Evolutionary conservation across 1,140 invertebrate genomes (phyloP), one percentile per base, ranked within the genome.

Genomic region (Pseudomyrmex concolor): DNA sequence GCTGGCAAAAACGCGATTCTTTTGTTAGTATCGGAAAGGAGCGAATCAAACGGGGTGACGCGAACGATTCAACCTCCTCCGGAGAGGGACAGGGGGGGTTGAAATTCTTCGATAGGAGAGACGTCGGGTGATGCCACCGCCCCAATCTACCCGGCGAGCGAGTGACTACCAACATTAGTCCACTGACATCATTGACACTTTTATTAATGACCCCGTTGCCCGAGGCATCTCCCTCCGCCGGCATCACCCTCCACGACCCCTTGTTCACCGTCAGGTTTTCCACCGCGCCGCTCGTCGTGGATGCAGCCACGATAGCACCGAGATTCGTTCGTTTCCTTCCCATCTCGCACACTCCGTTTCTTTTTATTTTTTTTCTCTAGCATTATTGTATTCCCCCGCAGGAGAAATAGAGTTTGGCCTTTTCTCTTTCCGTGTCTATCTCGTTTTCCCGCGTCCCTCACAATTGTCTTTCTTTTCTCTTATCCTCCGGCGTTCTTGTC

Each of bases 101-200:
- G 85, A 89, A 90, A 91, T 90, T 82, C 84, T 84, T 84, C 73
- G 85, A 90, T 88, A 90, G 89, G 86, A 34, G 34, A 34, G 34
- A 89, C 81, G 66, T 72, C 80, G 86, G 77, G 82, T 83, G 83
- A 80, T 74, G 77, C 63, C 74, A 55, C 84, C 78, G 63, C 48
- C 74, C 84, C 72, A 57, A 45, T 81, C 85, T 83, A 25, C 64
- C 82, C 81, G 81, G 84, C 86, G 57, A 81, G 83, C 89, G 92
- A 94, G 92, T 92, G 93, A 94, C 93, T 93, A 90, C 93, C 90
- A 86, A 92, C 93, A 94, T 94, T 94, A 94, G 93, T 94, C 92
- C 92, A 93, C 91, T 93, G 93, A 94, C 93, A 94, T 92, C 93
- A 94, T 94, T 94, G 93, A 94, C 93, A 93, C 92, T 94, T 93